phyloP scores from a whole-genome alignment of 2,888 invertebrate genomes.

The Tholera decimalis region DNA sequence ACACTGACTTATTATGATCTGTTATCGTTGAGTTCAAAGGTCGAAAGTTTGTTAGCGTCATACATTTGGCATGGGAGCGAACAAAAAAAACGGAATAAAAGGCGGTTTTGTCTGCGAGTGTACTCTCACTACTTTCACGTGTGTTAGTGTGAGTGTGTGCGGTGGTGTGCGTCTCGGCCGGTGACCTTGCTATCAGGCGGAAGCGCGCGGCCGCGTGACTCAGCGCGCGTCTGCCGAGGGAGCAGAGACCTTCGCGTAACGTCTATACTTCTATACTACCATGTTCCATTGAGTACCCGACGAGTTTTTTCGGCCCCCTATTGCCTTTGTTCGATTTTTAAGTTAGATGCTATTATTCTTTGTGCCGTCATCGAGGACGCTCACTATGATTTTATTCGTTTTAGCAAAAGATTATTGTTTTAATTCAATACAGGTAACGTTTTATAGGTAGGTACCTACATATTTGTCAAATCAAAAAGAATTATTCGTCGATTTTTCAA shows the following conservation, averaged over 20 bases:
- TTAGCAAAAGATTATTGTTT: background rate
- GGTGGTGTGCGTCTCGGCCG: constrained; percentile 84
- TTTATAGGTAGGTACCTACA: background rate
- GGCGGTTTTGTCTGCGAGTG: constrained; percentile 74
- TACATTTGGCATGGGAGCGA: constrained; percentile 36
- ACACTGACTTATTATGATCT: constrained; percentile 49
- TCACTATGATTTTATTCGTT: constrained; percentile 7
- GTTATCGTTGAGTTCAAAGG: constrained; percentile 56
- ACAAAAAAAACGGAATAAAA: constrained; percentile 42
- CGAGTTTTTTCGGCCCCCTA: constrained; percentile 57
- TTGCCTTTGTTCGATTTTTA: constrained; percentile 64
- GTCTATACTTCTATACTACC: constrained; percentile 62
- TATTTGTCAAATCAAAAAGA: constrained; percentile 15
- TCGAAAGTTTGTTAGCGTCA: constrained; percentile 47
- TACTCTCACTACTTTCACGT: constrained; percentile 90
- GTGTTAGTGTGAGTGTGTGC: constrained; percentile 68
- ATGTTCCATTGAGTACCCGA: constrained; percentile 67
- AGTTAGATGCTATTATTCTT: constrained; percentile 51
- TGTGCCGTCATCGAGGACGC: constrained; percentile 65
- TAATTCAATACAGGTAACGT: constrained; percentile 7
- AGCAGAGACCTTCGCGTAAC: constrained; percentile 85
- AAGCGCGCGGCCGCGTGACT: constrained; percentile 88
- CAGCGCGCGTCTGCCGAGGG: constrained; percentile 88
- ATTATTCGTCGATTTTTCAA: constrained; percentile 14
- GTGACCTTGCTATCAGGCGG: constrained; percentile 92